Base-by-base conservation (phyloP, 2,113 vertebrate genomes). In the Corydoras maculifer region DNA sequence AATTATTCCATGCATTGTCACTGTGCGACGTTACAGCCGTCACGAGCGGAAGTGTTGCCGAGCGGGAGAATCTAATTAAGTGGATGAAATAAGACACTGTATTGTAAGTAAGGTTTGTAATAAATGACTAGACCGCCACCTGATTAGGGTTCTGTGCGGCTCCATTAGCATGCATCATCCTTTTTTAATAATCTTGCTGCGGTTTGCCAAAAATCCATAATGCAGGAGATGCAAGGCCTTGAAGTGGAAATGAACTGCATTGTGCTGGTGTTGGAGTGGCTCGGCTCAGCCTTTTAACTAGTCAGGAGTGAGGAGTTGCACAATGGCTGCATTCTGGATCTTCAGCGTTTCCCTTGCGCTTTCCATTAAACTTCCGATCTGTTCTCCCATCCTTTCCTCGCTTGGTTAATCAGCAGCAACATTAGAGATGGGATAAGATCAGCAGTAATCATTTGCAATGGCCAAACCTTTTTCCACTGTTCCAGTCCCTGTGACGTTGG, bases 211-310 rank as follows among this genome's bases (percentile, higher is more conserved):
- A 75, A 49, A 85, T 86, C 80, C 82, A 87, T 86, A 82, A 87
- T 85, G 81, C 79, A 83, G 59, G 77, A 82, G 78, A 25, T 0
- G 30, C 6, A 0, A 6, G 70, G 77, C 85, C 84, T 88, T 88
- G 86, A 87, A 87, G 83, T 87, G 87, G 81, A 86, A 87, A 88
- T 88, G 82, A 86, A 35, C 71, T 70, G 70, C 71, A 82, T 85
- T 83, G 69, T 82, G 80, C 78, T 80, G 51, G 30, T 58, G 58
- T 71, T 80, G 65, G 63, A 73, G 75, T 77, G 75, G 58, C 70
- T 70, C 50, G n/a, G 29, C 53, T 54, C 3, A 74, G 73, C 49
- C 75, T 75, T 81, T 82, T 75, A 86, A 85, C 75, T 77, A 48
- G 3, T 48, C 30, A 68, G 10, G 14, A 76, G 65, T 58, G 12